A percentile compares a stretch with the other conserved stretches of the same genome.
phyloP scores from a whole-genome alignment of 2,113 vertebrate genomes.

The Elaphurus davidianus region DNA sequence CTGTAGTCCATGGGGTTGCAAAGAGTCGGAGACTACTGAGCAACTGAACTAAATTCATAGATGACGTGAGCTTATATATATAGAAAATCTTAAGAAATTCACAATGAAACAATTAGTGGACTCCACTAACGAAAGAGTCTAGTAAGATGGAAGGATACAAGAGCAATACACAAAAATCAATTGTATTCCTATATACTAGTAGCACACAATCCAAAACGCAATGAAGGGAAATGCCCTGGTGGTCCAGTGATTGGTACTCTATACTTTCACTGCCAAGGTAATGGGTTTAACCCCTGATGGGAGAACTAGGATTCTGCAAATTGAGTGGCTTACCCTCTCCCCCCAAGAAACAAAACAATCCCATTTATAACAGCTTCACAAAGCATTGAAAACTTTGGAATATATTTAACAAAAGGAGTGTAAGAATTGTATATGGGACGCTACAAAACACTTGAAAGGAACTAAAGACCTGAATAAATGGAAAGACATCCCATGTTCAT shows the following conservation, averaged over 20 bases:
- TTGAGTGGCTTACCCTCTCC: not conserved
- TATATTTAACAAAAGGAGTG: not conserved
- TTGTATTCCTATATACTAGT: not conserved
- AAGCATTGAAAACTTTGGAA: not conserved
- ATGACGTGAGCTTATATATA: not conserved
- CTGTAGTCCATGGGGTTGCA: not conserved
- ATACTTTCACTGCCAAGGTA: not conserved
- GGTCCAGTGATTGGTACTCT: not conserved
- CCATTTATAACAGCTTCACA: not conserved
- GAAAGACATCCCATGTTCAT: not conserved
- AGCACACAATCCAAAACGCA: not conserved
- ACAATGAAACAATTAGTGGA: not conserved
- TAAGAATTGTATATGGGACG: not conserved
- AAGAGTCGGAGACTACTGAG: not conserved
- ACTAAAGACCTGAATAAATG: not conserved
- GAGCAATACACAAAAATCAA: not conserved
- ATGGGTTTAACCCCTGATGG: not conserved
- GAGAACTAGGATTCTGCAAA: not conserved
- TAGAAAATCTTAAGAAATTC: not conserved
- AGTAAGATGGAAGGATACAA: not conserved
- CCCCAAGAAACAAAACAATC: not conserved
- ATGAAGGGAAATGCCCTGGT: not conserved
- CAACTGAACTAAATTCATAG: not conserved
- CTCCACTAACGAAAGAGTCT: not conserved
- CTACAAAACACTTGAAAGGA: slow-evolving; percentile 14